Evolutionary conservation across 2,797 vertebrate species (phyloP).

Genomic region (Sciurus carolinensis): DNA sequence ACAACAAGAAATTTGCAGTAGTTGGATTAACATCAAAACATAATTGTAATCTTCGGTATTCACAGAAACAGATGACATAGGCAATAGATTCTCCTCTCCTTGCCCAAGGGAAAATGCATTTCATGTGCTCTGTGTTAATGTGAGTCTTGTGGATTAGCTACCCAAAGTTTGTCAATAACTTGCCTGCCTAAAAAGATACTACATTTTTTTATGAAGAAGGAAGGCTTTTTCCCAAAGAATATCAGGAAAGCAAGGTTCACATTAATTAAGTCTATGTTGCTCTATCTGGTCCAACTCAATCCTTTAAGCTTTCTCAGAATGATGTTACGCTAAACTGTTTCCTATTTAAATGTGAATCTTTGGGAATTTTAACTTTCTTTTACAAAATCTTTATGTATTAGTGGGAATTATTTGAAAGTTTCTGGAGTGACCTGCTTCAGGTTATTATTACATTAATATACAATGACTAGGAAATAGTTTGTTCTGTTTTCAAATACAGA

Average conservation of each 20-base stretch:
- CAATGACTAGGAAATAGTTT: not conserved
- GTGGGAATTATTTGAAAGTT: not conserved
- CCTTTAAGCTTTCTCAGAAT: conserved; percentile 47
- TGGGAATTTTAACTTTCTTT: conserved; percentile 14
- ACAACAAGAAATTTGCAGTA: conserved; percentile 73
- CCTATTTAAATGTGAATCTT: not conserved
- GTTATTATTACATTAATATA: conserved; percentile 29
- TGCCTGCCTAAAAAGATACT: not conserved
- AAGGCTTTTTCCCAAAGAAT: not conserved
- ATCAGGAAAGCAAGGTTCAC: not conserved
- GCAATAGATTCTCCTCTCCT: conserved; percentile 64
- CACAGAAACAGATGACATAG: conserved; percentile 72
- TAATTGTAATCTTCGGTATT: conserved; percentile 79
- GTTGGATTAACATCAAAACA: conserved; percentile 80
- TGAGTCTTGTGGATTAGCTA: conserved; percentile 46
- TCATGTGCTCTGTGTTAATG: conserved; percentile 59
- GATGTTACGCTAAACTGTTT: not conserved
- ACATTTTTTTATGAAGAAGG: not conserved
- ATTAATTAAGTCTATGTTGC: conserved; percentile 45
- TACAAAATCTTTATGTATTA: not conserved
- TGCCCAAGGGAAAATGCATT: conserved; percentile 4
- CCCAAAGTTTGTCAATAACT: conserved; percentile 50
- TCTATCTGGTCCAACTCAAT: not conserved
- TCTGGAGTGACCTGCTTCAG: not conserved
- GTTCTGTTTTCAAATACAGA: not conserved